phyloP scores from a whole-genome alignment of 2,888 invertebrate genomes.

The Thereva unica region DNA sequence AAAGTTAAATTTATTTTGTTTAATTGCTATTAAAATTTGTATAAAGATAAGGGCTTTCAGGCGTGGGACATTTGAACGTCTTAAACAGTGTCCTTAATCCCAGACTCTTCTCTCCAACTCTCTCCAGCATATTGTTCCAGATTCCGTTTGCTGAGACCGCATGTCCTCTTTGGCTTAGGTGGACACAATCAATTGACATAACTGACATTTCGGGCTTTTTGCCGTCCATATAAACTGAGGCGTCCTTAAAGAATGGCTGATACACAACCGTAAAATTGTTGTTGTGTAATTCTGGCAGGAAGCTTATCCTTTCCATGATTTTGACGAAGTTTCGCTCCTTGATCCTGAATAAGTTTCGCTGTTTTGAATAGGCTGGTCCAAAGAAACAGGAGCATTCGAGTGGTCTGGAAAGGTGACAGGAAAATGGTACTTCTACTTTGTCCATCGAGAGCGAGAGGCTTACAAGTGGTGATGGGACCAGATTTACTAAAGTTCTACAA shows the following conservation, averaged over 20 bases:
- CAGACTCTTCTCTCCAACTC: slow-evolving; percentile 57
- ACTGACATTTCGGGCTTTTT: slow-evolving; percentile 40
- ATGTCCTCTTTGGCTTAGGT: slow-evolving; percentile 46
- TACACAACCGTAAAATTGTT: slow-evolving; percentile 63
- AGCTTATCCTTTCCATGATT: slow-evolving; percentile 45
- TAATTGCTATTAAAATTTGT: slow-evolving; percentile 47
- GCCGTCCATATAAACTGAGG: slow-evolving; percentile 36
- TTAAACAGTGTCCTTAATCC: slow-evolving; percentile 51
- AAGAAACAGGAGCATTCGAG: slow-evolving; percentile 44
- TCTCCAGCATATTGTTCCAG: slow-evolving; percentile 63
- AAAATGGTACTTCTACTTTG: slow-evolving; percentile 39
- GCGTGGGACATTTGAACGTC: slow-evolving; percentile 59
- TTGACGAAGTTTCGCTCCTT: slow-evolving; percentile 43
- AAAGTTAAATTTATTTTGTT: slow-evolving; percentile 13
- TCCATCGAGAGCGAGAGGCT: slow-evolving; percentile 44
- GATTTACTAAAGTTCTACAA: slow-evolving; percentile 44
- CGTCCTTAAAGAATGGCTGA: slow-evolving; percentile 55
- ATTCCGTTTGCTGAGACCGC: slow-evolving; percentile 56
- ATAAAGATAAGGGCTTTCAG: slow-evolving; percentile 58
- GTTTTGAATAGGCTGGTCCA: slow-evolving; percentile 43
- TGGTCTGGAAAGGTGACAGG: slow-evolving; percentile 42
- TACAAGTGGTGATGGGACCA: slow-evolving; percentile 45
- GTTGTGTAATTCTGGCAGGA: slow-evolving; percentile 34
- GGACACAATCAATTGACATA: slow-evolving; percentile 44
- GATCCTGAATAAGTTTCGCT: slow-evolving; percentile 39